A percentile compares a stretch with the other conserved stretches of the same genome.
Evolutionary conservation across 1,140 invertebrate species (phyloP).

Genomic region (Chionoecetes opilio): DNA sequence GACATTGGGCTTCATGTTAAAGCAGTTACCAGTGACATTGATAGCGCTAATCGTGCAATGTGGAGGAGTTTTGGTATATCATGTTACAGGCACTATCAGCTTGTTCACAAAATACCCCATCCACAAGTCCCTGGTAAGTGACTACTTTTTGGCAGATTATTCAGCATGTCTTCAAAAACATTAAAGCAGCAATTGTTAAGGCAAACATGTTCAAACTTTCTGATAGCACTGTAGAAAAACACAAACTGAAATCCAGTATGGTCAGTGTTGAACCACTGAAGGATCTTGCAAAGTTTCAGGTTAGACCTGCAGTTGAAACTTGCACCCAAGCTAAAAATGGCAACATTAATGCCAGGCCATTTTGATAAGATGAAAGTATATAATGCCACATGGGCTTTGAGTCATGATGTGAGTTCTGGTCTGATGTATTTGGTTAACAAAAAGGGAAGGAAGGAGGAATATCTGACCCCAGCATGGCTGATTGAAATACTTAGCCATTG

Average conservation of each 20-base stretch:
- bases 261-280: conserved; percentile 45
- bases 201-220: not conserved
- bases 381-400: conserved; percentile 33
- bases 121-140: conserved; percentile 46
- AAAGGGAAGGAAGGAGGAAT: conserved; percentile 46
- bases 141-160: conserved; percentile 54
- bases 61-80: too few species aligned
- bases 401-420: conserved; percentile 51
- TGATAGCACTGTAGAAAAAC: not conserved
- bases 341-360: too few species aligned
- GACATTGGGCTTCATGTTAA: too few species aligned
- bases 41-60: too few species aligned
- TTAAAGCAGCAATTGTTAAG: conserved; percentile 37
- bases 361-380: conserved; percentile 12
- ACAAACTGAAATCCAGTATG: conserved; percentile 31
- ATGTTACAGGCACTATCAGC: too few species aligned
- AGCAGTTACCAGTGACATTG: too few species aligned
- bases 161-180: conserved; percentile 38
- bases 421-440: conserved; percentile 45
- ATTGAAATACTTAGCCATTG: too few species aligned
- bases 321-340: too few species aligned
- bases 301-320: conserved; percentile 44
- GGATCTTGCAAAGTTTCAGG: conserved; percentile 45
- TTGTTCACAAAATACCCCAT: conserved; percentile 40
- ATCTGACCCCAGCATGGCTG: conserved; percentile 53